Evolutionary conservation across 1,140 invertebrate species (phyloP).

Genomic region (Prorops nasuta): DNA sequence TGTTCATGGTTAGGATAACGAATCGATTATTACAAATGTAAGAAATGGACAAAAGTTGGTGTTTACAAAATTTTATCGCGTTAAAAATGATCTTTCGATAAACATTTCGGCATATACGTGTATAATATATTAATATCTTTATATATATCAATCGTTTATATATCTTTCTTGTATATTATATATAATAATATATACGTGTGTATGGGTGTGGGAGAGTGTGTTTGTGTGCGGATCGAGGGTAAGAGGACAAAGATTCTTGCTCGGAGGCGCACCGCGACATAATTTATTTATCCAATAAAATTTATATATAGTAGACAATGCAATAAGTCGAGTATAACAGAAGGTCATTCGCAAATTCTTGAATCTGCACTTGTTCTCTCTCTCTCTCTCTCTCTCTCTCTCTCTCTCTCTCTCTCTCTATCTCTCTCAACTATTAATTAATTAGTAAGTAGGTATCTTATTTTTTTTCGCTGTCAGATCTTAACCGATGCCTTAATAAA

Average conservation of each 20-base stretch:
- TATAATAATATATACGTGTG: no score
- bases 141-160: no score
- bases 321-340: constrained; percentile 43
- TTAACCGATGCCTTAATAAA: constrained; percentile 37
- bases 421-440: constrained; percentile 18
- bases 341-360: constrained; percentile 31
- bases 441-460: constrained; percentile 34
- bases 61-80: no score
- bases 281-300: constrained; percentile 47
- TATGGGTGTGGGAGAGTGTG: no score
- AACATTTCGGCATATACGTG: no score
- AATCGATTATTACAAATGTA: no score
- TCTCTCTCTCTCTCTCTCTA: constrained; percentile 2
- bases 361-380: constrained; percentile 17
- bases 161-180: no score
- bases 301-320: constrained; percentile 40
- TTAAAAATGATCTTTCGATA: no score
- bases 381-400: constrained; percentile 21
- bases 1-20: no score
- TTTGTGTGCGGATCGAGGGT: constrained; percentile 11
- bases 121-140: no score
- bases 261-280: constrained; percentile 34
- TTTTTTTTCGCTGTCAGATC: constrained; percentile 36
- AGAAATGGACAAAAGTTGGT: no score
- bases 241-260: constrained; percentile 28